Base-by-base conservation (phyloP, 2,797 vertebrate species). In the Percopsis omiscomaycus region DNA sequence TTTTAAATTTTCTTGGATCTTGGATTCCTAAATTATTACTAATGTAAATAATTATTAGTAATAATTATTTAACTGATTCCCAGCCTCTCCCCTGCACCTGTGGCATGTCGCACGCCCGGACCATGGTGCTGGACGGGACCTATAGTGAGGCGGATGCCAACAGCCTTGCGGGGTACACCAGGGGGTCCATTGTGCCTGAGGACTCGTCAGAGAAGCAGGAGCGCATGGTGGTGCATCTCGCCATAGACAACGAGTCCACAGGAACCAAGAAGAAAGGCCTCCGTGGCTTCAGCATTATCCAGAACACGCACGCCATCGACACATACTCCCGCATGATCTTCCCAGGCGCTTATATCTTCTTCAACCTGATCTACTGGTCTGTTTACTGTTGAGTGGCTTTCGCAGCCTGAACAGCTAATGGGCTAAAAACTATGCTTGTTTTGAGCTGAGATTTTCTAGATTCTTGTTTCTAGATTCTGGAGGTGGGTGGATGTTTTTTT, bases 341-440 rank as follows among this genome's bases (percentile, higher is more conserved):
- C 74, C 96, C 97, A 46, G 96, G 95, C 49, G 90, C 93, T 22
- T 98, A 95, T 77, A 95, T 97, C 85, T 91, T 98, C 88, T 98
- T 98, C 83, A 98, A 98, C 84, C 91, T 98, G 69, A 93, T 98
- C 88, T 98, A 98, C 77, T 98, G 97, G 97, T 95, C 92, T 68
- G 94, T 95, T 50, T 98, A 98, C 90, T 95, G 94, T 87, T 98
- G 87, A 91, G 66, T 12, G 13, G 59, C 56, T 46, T 3, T 14
- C 5, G 5, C 1, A 12, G 44, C 29, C 11, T 4, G 0, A 27
- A 53, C 51, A 11, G 16, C 22, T 3, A 28, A 53, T 28, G 22
- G 22, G 22, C 22, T 22, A 1, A 22, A 5, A 14, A 16, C 3
- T 22, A 22, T 22, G 22, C 22, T 22, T 22, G 22, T 22, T 53